Evolutionary conservation across 2,888 invertebrate genomes (phyloP).

Genomic region (Limnephilus auricula): DNA sequence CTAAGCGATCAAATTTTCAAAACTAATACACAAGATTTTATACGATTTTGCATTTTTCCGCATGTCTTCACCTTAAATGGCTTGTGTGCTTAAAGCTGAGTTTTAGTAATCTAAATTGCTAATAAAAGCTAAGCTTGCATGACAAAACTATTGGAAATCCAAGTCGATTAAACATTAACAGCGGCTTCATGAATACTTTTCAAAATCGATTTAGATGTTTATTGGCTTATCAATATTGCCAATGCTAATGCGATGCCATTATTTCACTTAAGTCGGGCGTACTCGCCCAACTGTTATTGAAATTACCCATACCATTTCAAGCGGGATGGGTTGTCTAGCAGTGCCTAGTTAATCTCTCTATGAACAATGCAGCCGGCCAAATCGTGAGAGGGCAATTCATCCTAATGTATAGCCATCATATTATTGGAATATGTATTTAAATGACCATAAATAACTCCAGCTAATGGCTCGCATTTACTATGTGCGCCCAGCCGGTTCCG

Average conservation of each 20-base stretch:
- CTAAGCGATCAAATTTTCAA: no score
- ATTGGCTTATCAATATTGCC: not conserved
- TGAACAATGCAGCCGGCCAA: conserved; percentile 39
- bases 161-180: not conserved
- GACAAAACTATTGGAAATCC: not conserved
- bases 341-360: conserved; percentile 52
- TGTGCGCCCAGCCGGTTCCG: conserved; percentile 15
- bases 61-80: no score
- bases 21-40: no score
- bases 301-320: conserved; percentile 12
- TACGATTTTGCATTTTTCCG: no score
- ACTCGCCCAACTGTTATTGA: not conserved
- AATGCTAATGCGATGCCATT: not conserved
- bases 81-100: no score
- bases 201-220: not conserved
- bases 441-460: conserved; percentile 55
- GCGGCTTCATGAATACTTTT: not conserved
- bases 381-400: conserved; percentile 62
- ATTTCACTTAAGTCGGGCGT: not conserved
- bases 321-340: conserved; percentile 50
- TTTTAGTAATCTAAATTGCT: not conserved
- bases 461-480: conserved; percentile 40
- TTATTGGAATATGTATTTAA: conserved; percentile 59
- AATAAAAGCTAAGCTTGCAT: not conserved
- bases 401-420: conserved; percentile 60